phyloP scores from a whole-genome alignment of 1,140 invertebrate genomes.

The Pogonognathellus flavescens region DNA sequence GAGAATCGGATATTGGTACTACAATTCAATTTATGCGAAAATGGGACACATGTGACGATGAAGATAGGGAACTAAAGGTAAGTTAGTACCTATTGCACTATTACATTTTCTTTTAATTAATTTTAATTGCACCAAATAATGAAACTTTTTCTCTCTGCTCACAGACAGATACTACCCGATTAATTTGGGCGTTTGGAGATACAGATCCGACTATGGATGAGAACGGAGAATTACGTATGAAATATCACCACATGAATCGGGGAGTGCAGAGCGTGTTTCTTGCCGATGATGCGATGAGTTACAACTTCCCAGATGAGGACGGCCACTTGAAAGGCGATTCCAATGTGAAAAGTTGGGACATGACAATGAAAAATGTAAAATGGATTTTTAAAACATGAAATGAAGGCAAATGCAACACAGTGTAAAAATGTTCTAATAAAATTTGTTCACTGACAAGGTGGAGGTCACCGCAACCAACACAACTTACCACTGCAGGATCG shows the following conservation, averaged over 20 bases:
- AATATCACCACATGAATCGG: neutral
- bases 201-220: neutral
- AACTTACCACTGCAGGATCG: conserved; percentile 79
- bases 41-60: conserved; percentile 85
- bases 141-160: too few relatives aligned
- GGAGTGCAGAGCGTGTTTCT: conserved; percentile 70
- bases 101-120: too few relatives aligned
- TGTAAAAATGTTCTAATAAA: neutral
- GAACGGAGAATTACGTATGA: neutral
- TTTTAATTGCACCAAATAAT: too few relatives aligned
- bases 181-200: neutral
- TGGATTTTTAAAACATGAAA: conserved; percentile 69
- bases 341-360: conserved; percentile 76
- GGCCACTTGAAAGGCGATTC: conserved; percentile 69
- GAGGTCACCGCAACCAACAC: conserved; percentile 18
- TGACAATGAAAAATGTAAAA: too few relatives aligned
- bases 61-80: too few relatives aligned
- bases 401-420: neutral
- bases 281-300: too few relatives aligned
- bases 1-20: conserved; percentile 84
- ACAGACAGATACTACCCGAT: neutral
- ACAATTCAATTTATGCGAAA: conserved; percentile 80
- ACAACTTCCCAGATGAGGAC: too few relatives aligned
- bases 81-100: neutral
- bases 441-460: neutral